phyloP scores from a whole-genome alignment of 1,140 invertebrate species.

The Centruroides sculpturatus region DNA sequence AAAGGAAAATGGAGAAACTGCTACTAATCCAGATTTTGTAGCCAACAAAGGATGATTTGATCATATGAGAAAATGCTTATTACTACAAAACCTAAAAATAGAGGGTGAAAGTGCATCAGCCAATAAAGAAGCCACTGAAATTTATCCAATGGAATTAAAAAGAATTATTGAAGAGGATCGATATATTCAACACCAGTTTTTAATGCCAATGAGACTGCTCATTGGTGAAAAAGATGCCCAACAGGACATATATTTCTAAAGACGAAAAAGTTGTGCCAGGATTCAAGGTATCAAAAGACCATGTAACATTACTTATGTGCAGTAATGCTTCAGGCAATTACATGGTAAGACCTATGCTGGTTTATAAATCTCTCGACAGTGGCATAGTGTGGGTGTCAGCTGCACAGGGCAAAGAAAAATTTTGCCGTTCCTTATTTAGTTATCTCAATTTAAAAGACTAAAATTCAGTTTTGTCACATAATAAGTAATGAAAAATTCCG shows the following conservation, averaged over 20 bases:
- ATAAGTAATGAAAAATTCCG: no score
- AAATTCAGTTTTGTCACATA: no score
- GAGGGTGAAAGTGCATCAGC: slow-evolving; percentile 25
- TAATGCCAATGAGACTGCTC: slow-evolving; percentile 18
- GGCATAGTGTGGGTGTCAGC: no score
- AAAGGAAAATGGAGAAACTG: no score
- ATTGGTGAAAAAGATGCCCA: slow-evolving; percentile 20
- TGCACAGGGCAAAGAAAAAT: no score
- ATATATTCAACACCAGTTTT: slow-evolving; percentile 25
- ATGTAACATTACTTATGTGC: background rate
- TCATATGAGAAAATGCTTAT: slow-evolving; percentile 24
- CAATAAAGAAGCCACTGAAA: slow-evolving; percentile 23
- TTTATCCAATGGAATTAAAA: slow-evolving; percentile 14
- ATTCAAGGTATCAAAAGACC: background rate
- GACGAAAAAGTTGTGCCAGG: slow-evolving; percentile 5
- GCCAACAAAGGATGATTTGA: slow-evolving; percentile 28
- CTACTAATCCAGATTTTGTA: slow-evolving; percentile 9
- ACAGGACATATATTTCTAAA: slow-evolving; percentile 2
- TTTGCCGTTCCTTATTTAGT: no score
- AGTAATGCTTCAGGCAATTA: slow-evolving; percentile 7
- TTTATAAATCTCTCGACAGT: slow-evolving; percentile 9
- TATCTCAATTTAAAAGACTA: no score
- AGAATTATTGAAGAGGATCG: slow-evolving; percentile 24
- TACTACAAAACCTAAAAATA: slow-evolving; percentile 25
- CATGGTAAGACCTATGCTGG: slow-evolving; percentile 11